Evolutionary conservation across 1,140 invertebrate species (phyloP).

Genomic region (Pteromalus puparum): DNA sequence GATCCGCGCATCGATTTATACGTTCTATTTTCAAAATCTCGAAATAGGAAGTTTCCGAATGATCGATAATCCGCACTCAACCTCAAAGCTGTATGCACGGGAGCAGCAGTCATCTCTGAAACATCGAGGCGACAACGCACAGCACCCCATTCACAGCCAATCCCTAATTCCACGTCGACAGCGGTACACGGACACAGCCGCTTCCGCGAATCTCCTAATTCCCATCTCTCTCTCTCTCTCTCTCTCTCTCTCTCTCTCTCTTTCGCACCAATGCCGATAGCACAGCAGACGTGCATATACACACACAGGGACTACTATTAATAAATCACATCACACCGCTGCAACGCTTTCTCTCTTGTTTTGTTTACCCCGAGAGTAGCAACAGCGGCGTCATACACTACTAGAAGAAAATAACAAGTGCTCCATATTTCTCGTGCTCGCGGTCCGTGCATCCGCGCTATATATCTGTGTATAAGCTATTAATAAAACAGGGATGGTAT

Average conservation of each 20-base stretch:
- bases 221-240: background rate
- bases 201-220: background rate
- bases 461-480: slow-evolving; percentile 28
- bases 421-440: background rate
- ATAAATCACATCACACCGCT: slow-evolving; percentile 30
- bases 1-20: too few relatives aligned
- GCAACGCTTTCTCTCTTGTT: background rate
- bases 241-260: slow-evolving; percentile 4
- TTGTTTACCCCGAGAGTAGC: slow-evolving; percentile 25
- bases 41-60: too few relatives aligned
- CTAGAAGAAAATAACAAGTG: background rate
- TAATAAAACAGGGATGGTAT: slow-evolving; percentile 52
- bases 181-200: background rate
- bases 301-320: slow-evolving; percentile 42
- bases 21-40: too few relatives aligned
- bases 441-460: background rate
- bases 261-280: background rate
- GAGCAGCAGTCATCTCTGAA: background rate
- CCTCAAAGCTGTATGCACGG: too few relatives aligned
- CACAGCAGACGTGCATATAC: background rate
- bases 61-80: too few relatives aligned
- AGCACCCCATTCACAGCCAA: background rate
- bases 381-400: background rate
- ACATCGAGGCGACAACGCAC: background rate
- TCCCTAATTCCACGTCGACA: background rate